phyloP scores from a whole-genome alignment of 2,888 invertebrate species.

The Lasioglossum lativentre region DNA sequence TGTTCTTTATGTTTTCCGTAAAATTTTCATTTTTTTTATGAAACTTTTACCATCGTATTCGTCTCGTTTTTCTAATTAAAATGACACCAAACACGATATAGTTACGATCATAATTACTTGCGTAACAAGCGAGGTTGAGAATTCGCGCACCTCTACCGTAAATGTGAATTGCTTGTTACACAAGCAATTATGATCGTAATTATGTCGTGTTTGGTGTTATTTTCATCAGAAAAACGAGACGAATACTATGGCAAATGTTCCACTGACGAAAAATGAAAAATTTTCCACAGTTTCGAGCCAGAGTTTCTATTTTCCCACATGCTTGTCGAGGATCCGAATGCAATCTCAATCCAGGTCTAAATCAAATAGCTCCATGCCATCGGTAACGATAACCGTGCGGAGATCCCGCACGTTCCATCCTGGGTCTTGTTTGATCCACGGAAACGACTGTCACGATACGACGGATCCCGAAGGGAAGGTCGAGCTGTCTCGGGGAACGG shows the following conservation, averaged over 20 bases:
- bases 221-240: not conserved
- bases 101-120: not conserved
- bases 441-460: constrained; percentile 12
- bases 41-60: too few species aligned
- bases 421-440: constrained; percentile 31
- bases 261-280: too few species aligned
- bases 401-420: not conserved
- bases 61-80: not conserved
- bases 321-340: not conserved
- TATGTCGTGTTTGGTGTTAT: not conserved
- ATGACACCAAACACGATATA: not conserved
- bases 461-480: constrained; percentile 19
- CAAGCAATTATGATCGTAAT: not conserved
- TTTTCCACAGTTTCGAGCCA: not conserved
- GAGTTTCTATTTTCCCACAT: too few species aligned
- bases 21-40: too few species aligned
- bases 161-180: not conserved
- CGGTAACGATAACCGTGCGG: not conserved
- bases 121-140: not conserved
- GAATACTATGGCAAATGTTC: not conserved
- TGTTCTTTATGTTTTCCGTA: too few species aligned
- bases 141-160: not conserved
- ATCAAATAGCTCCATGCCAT: too few species aligned
- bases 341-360: not conserved
- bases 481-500: constrained; percentile 33